Conservation (phyloP, 2,888 invertebrate genomes). For the Cephus runcator region DNA sequence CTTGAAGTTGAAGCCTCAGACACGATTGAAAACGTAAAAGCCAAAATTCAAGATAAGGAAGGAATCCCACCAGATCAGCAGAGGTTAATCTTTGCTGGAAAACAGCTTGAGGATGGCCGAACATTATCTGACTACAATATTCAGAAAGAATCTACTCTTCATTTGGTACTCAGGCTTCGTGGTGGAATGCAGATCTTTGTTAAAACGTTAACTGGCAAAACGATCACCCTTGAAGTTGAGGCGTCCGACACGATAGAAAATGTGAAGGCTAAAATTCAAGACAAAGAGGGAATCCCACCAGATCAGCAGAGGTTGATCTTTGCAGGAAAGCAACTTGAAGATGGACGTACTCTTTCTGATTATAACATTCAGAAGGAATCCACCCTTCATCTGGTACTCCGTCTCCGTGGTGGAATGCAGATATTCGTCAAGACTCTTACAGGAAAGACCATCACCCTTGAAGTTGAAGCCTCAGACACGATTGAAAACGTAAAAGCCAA, state of each 20-base stretch:
- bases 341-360: slow-evolving; percentile 28
- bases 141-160: slow-evolving; percentile 34
- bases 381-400: slow-evolving; percentile 28
- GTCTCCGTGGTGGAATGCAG: slow-evolving; percentile 34
- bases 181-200: slow-evolving; percentile 37
- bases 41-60: slow-evolving; percentile 40
- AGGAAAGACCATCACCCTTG: slow-evolving; percentile 31
- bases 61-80: slow-evolving; percentile 40
- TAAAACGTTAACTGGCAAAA: slow-evolving; percentile 35
- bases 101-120: slow-evolving; percentile 39
- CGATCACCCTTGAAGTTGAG: slow-evolving; percentile 34
- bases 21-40: slow-evolving; percentile 36
- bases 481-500: slow-evolving; percentile 34
- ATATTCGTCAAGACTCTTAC: slow-evolving; percentile 32
- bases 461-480: slow-evolving; percentile 33
- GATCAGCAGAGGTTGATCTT: slow-evolving; percentile 34
- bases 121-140: slow-evolving; percentile 39
- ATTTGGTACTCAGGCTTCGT: slow-evolving; percentile 32
- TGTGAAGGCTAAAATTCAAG: slow-evolving; percentile 34
- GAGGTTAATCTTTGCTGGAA: slow-evolving; percentile 39
- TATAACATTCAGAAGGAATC: slow-evolving; percentile 36
- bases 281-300: slow-evolving; percentile 36
- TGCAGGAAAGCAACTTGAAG: slow-evolving; percentile 32
- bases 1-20: no score
- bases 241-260: slow-evolving; percentile 36